Percentiles rank a stretch among this genome's conserved stretches.
phyloP scores from a whole-genome alignment of 1,140 invertebrate species.

The Druon quercuslanigerum region DNA sequence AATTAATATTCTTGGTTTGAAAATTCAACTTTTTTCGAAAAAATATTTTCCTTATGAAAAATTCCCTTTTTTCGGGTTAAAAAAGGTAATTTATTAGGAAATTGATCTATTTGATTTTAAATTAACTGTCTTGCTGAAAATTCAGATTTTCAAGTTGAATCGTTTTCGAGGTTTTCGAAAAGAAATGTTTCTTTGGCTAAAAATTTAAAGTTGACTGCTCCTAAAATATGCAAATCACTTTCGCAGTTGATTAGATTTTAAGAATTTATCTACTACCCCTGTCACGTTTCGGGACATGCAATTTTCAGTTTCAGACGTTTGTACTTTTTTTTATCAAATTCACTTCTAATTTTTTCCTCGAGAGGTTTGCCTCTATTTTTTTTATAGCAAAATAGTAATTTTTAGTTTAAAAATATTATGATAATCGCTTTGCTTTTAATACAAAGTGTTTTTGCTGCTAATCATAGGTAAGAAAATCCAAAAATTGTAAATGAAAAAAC shows the following conservation, averaged over 20 bases:
- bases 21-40: too few species aligned
- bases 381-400: neutral
- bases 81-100: too few species aligned
- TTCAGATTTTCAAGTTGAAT: too few species aligned
- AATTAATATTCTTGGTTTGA: too few species aligned
- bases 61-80: too few species aligned
- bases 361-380: too few species aligned
- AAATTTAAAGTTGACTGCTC: neutral
- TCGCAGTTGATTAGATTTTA: neutral
- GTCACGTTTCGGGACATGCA: neutral
- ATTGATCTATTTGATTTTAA: too few species aligned
- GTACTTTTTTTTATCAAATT: neutral
- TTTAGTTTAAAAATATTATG: neutral
- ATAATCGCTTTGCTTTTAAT: neutral
- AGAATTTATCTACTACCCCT: neutral
- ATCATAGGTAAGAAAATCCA: neutral
- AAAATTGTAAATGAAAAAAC: too few species aligned
- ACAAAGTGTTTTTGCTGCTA: neutral
- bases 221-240: conserved; percentile 11
- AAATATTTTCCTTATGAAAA: too few species aligned
- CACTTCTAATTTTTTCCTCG: too few species aligned
- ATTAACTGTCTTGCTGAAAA: too few species aligned
- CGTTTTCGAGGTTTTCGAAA: too few species aligned
- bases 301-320: neutral
- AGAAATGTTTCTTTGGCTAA: neutral